Percentiles rank a stretch among this genome's conserved stretches.
Evolutionary conservation across 2,888 invertebrate species (phyloP).

Genomic region (Apoda limacodes): DNA sequence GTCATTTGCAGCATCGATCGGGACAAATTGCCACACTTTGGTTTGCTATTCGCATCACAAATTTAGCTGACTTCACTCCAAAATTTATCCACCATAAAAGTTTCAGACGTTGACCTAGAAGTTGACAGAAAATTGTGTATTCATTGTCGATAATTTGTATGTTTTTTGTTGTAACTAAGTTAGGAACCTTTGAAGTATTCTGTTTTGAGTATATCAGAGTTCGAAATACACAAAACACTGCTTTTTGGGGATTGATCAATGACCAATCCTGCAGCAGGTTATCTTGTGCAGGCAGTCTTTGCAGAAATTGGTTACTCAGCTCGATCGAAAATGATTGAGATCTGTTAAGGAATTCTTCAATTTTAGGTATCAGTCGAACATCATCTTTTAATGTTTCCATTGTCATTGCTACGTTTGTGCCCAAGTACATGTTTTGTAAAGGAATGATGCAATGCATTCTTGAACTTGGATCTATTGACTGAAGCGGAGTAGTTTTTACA

Average conservation of each 20-base stretch:
- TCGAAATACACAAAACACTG: conserved; percentile 7
- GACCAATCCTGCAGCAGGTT: conserved; percentile 8
- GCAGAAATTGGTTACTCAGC: conserved; percentile 8
- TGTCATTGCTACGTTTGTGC: too few species aligned
- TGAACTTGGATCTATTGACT: conserved; percentile 7
- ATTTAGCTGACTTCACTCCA: conserved; percentile 8
- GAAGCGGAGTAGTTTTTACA: conserved; percentile 5
- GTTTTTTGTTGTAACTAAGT: conserved; percentile 9
- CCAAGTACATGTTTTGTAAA: conserved; percentile 6
- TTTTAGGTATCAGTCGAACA: conserved; percentile 6
- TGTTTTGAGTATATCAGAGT: conserved; percentile 9
- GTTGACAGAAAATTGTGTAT: conserved; percentile 7
- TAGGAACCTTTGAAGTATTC: conserved; percentile 9
- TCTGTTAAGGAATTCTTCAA: conserved; percentile 6
- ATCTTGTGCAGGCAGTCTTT: too few species aligned
- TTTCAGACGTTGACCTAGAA: conserved; percentile 6
- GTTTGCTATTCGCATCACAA: conserved; percentile 2
- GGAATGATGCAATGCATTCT: conserved; percentile 7
- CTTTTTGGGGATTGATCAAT: conserved; percentile 8
- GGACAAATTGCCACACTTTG: conserved; percentile 1
- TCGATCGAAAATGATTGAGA: conserved; percentile 7
- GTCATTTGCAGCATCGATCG: too few species aligned
- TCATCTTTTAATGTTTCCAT: too few species aligned
- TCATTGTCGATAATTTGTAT: conserved; percentile 5
- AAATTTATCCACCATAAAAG: conserved; percentile 8